Evolutionary conservation across 2,888 invertebrate genomes (phyloP), one percentile per base, ranked within the genome.

Genomic region (Glaucopsyche alexis): DNA sequence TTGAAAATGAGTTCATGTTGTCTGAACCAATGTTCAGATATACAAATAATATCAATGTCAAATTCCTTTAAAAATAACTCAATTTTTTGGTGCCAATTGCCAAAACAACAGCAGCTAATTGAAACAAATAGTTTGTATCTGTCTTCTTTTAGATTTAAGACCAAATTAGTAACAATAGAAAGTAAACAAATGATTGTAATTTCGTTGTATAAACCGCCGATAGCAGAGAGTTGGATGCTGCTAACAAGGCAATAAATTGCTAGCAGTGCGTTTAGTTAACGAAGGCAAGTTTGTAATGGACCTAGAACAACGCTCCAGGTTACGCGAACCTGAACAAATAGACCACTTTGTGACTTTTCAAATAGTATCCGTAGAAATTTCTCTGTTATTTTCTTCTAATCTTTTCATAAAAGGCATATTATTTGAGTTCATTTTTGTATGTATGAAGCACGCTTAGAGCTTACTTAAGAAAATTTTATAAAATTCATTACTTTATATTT

Each of bases 231-330:
- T 60, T 60, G 38, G 29, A 60, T 60, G 60, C 11, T 60, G 60
- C 60, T 72, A 72, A 64, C 64, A 47, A 72, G 72, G 65, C 72
- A 47, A 72, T 72, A 72, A 72, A 72, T 72, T 71, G 71, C 45
- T 45, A 65, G 55, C 47, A 38, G 29, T 72, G 16, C 45, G 65
- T 65, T 72, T 65, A 49, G 60, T 47, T 72, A 72, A 72, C 64
- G 72, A 72, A 38, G 72, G 29, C 49, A 49, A 69, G 69, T 69
- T 19, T 67, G 67, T 45, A 47, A 47, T 47, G 47, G 69, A 13
- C 45, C 11, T 38, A 38, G 14, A 69, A 69, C 47, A 69, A 29
- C 47, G 69, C 69, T 69, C 29, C 47, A 69, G 47, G 69, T 69
- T 69, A 69, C 69, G 67, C 67, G 13, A 9, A 69, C 29, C 29